phyloP scores from a whole-genome alignment of 1,140 invertebrate genomes.

The Drosophila ohnishii region DNA sequence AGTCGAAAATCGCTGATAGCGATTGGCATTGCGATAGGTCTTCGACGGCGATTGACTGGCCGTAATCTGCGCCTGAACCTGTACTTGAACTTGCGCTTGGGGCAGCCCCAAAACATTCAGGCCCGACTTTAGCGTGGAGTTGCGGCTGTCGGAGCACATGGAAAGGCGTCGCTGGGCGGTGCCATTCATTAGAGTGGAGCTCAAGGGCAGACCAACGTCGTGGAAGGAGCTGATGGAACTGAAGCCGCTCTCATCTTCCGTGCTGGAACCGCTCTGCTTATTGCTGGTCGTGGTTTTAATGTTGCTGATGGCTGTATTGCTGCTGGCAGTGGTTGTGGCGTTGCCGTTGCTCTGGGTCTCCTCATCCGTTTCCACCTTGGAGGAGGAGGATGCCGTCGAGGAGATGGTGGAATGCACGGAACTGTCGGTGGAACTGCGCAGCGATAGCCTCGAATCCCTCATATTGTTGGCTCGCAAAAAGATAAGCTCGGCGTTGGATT shows the following conservation, averaged over 20 bases:
- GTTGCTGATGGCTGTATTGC: slow-evolving; percentile 39
- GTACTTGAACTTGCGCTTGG: slow-evolving; percentile 36
- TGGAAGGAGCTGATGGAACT: slow-evolving; percentile 92
- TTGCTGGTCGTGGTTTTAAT: slow-evolving; percentile 42
- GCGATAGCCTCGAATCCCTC: slow-evolving; percentile 75
- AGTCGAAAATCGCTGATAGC: slow-evolving; percentile 80
- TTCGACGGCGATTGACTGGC: slow-evolving; percentile 56
- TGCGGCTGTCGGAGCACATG: slow-evolving; percentile 66
- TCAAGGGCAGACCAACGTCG: slow-evolving; percentile 87
- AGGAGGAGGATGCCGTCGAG: slow-evolving; percentile 73
- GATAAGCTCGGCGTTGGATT: slow-evolving; percentile 65
- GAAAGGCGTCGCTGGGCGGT: slow-evolving; percentile 55
- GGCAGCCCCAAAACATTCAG: slow-evolving; percentile 70
- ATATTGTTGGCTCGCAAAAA: slow-evolving; percentile 76
- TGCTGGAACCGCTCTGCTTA: slow-evolving; percentile 64
- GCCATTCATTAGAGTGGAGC: slow-evolving; percentile 75
- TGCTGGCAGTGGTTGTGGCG: slow-evolving; percentile 38
- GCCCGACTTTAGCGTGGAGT: slow-evolving; percentile 72
- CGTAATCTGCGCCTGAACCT: slow-evolving; percentile 32
- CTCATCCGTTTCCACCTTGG: slow-evolving; percentile 80
- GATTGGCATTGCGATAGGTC: slow-evolving; percentile 75
- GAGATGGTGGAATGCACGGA: slow-evolving; percentile 83
- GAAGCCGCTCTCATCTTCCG: slow-evolving; percentile 91
- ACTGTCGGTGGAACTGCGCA: slow-evolving; percentile 81
- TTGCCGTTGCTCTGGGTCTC: slow-evolving; percentile 43